Evolutionary conservation across 2,797 vertebrate species (phyloP), one percentile per base, ranked within the genome.

Genomic region (Ciconia nigra): DNA sequence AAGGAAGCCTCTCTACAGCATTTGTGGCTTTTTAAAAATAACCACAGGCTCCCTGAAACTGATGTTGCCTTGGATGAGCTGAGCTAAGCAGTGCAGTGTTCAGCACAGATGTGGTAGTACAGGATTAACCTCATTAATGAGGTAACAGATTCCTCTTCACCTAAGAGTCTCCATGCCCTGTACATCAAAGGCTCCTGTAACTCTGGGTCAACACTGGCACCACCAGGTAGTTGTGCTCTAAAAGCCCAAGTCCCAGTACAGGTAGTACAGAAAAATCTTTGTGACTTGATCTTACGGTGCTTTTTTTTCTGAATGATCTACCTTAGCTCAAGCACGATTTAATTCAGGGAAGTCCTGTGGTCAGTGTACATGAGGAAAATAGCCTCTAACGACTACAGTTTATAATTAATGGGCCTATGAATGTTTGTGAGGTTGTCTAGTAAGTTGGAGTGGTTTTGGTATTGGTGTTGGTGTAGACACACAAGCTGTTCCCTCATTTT

Each of bases 21-120:
- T 90, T 61, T 88, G 72, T 63, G 94, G 57, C 57, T 81, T 91
- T 90, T 94, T 41, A 66, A 89, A 94, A 97, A 93, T 67, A 90
- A 39, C 81, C 70, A 74, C 63, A 77, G 63, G 11, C 37, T 90
- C 63, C 37, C 39, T 85, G 63, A 89, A 93, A 80, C 41, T 84
- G 65, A 58, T 80, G 67, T 22, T 81, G 61, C 59, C 33, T 63
- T 92, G 77, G 81, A 92, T 54, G 83, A 82, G 80, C 90, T 89
- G 81, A 90, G 52, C 78, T 83, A 92, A 92, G 73, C 71, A 83
- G 58, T 7, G 20, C 54, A 78, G 35, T 33, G 39, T 33, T 91
- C n/a, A 83, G 41, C 47, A 52, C 59, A 84, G 59, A 57, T 67
- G 86, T 73, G 82, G 67, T 37, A 20, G 9, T 61, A 42, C 16